phyloP scores from a whole-genome alignment of 1,140 invertebrate species.

The Cyclina sinensis region DNA sequence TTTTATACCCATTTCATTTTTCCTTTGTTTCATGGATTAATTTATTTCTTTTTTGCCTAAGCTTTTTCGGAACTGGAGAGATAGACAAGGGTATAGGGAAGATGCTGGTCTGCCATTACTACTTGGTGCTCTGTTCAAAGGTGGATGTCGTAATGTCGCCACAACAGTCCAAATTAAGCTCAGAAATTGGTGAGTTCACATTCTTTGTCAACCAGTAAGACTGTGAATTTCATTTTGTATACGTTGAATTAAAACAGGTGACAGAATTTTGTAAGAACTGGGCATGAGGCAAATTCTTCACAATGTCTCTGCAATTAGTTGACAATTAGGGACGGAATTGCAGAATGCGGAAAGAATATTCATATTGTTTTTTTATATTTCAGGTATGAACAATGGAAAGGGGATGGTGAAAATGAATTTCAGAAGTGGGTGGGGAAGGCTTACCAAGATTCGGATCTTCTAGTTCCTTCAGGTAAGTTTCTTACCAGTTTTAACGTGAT shows the following conservation, averaged over 20 bases:
- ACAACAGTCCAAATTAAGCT: slow-evolving; percentile 28
- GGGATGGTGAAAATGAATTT: slow-evolving; percentile 15
- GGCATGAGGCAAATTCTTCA: too few relatives aligned
- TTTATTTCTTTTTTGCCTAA: not conserved
- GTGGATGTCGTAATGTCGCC: slow-evolving; percentile 38
- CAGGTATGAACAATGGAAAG: slow-evolving; percentile 25
- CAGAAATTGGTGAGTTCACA: slow-evolving; percentile 23
- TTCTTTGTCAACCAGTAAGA: too few relatives aligned
- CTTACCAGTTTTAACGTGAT: too few relatives aligned
- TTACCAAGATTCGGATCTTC: slow-evolving; percentile 36
- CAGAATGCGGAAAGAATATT: too few relatives aligned
- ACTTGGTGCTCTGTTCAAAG: slow-evolving; percentile 55
- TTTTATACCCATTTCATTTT: too few relatives aligned
- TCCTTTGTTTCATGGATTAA: too few relatives aligned
- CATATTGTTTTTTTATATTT: not conserved
- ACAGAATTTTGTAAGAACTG: too few relatives aligned
- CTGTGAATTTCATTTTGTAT: too few relatives aligned
- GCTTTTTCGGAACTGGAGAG: slow-evolving; percentile 46
- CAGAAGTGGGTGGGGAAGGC: slow-evolving; percentile 46
- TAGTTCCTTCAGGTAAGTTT: slow-evolving; percentile 50
- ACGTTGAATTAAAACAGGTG: too few relatives aligned
- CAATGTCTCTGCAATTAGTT: too few relatives aligned
- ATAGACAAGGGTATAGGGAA: not conserved
- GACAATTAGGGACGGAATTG: too few relatives aligned
- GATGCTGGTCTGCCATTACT: slow-evolving; percentile 49